Conservation (phyloP, 2,113 vertebrate genomes). For the Passer montanus region DNA sequence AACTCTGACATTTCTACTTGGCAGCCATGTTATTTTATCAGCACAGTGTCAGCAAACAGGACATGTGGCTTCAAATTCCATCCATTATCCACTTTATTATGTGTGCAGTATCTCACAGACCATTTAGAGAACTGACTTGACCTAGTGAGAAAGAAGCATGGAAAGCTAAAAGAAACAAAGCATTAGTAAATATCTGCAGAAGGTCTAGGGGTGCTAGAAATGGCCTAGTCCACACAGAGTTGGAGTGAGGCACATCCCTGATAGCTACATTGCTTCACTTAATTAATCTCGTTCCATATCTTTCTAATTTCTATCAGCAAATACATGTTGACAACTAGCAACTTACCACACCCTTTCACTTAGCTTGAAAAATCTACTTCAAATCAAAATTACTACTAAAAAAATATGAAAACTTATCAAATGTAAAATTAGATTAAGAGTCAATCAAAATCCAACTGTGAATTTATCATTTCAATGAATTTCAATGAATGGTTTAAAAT, state of each 20-base stretch:
- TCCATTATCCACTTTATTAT: not conserved
- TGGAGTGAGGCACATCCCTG: not conserved
- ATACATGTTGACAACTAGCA: not conserved
- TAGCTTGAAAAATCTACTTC: slow-evolving; percentile 57
- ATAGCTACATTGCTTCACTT: not conserved
- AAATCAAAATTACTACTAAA: slow-evolving; percentile 66
- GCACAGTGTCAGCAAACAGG: not conserved
- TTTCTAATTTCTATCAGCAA: slow-evolving; percentile 42
- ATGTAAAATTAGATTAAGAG: slow-evolving; percentile 86
- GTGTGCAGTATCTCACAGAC: not conserved
- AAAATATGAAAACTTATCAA: slow-evolving; percentile 71
- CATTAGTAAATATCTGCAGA: not conserved
- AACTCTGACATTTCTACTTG: slow-evolving; percentile 11
- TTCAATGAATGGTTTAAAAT: slow-evolving; percentile 85
- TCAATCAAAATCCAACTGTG: slow-evolving; percentile 82
- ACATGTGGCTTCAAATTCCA: slow-evolving; percentile 15
- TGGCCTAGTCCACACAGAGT: not conserved
- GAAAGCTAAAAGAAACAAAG: not conserved
- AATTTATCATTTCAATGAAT: slow-evolving; percentile 86
- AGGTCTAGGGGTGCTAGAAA: not conserved
- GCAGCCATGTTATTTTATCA: slow-evolving; percentile 42
- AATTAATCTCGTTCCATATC: slow-evolving; percentile 28
- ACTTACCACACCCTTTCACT: slow-evolving; percentile 35
- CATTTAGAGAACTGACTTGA: not conserved
- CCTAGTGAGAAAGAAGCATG: not conserved